Conservation (phyloP, 2,113 vertebrate genomes). For the Ancistrus triradiatus region DNA sequence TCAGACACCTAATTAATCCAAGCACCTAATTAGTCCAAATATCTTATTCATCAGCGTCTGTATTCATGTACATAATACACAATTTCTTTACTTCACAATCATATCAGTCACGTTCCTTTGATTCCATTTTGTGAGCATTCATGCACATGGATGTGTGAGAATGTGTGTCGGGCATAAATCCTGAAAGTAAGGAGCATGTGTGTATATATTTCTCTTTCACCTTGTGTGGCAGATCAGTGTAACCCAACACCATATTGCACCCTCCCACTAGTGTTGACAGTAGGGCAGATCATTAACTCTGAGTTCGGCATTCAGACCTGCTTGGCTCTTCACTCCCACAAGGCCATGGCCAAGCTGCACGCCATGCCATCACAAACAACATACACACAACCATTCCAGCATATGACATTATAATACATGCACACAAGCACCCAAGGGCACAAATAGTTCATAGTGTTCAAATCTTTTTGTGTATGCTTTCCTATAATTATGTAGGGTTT, state of each 20-base stretch:
- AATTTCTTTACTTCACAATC: too few relatives aligned
- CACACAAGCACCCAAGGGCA: too few relatives aligned
- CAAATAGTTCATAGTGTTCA: too few relatives aligned
- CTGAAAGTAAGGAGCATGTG: not conserved
- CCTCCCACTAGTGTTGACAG: constrained; percentile 56
- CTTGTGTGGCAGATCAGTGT: constrained; percentile 62
- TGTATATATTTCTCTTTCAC: constrained; percentile 54
- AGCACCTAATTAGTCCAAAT: constrained; percentile 8
- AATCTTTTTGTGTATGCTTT: too few relatives aligned
- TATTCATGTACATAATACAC: not conserved
- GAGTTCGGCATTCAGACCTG: constrained; percentile 2
- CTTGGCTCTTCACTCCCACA: constrained; percentile 1
- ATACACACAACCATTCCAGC: too few relatives aligned
- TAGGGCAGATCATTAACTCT: constrained; percentile 69
- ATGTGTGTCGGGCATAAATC: not conserved
- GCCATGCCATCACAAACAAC: constrained; percentile 27
- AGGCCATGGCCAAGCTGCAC: constrained; percentile 33
- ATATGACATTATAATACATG: too few relatives aligned
- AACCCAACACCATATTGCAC: constrained; percentile 43
- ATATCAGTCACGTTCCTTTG: not conserved
- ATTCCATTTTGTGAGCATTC: not conserved
- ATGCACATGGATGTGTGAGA: not conserved
- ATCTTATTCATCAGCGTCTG: not conserved
- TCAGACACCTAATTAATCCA: too few relatives aligned
- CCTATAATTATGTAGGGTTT: too few relatives aligned